phyloP scores from a whole-genome alignment of 2,797 vertebrate genomes.

The Hafferia zeledoni region DNA sequence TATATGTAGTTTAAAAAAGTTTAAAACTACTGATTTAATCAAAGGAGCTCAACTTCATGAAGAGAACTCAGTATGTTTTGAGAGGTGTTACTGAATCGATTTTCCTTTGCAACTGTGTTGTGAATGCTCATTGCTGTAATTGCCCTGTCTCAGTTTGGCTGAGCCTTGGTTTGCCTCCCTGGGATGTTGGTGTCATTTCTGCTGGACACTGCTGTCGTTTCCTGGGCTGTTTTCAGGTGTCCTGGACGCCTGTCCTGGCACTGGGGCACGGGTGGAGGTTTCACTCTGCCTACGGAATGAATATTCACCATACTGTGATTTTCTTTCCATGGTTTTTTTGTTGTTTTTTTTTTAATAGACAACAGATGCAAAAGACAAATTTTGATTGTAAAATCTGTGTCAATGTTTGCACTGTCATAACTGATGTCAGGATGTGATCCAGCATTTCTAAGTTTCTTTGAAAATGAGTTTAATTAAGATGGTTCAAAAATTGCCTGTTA shows the following conservation, averaged over 20 bases:
- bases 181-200: neutral
- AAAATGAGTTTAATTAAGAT: neutral
- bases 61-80: neutral
- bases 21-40: neutral
- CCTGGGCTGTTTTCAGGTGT: neutral
- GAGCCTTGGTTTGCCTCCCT: neutral
- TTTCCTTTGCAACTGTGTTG: neutral
- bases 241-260: neutral
- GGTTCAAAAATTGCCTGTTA: neutral
- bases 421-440: neutral
- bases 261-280: neutral
- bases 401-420: neutral
- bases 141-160: rapidly evolving
- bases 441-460: neutral
- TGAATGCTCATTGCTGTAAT: neutral
- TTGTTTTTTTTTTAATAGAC: neutral
- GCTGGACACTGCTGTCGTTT: neutral
- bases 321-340: neutral
- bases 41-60: neutral
- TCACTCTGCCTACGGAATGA: neutral
- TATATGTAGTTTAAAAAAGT: neutral
- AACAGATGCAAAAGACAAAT: neutral
- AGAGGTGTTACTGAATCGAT: rapidly evolving
- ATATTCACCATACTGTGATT: neutral
- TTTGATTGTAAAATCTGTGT: neutral